Percentiles rank a stretch among this genome's conserved stretches.
phyloP scores from a whole-genome alignment of 2,797 vertebrate genomes.

The Presbytis comata region DNA sequence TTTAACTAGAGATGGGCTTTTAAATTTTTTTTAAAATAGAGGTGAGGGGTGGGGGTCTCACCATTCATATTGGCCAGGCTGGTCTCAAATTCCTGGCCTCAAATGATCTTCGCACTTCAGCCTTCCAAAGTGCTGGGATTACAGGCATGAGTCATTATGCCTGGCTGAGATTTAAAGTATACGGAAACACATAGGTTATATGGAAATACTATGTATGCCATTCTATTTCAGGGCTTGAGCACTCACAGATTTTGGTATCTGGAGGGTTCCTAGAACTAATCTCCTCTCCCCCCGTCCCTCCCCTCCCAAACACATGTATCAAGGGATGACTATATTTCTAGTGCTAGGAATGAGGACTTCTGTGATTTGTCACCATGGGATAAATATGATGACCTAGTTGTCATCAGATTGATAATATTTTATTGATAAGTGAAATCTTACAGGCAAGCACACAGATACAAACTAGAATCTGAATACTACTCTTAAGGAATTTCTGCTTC shows the following conservation, averaged over 20 bases:
- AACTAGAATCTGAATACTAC: background rate
- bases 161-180: background rate
- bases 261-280: background rate
- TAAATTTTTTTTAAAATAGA: no score
- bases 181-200: background rate
- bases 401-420: background rate
- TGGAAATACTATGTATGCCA: background rate
- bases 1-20: background rate
- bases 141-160: no score
- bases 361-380: background rate
- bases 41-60: no score
- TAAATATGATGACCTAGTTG: background rate
- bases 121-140: no score
- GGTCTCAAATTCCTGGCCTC: no score
- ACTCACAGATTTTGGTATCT: background rate
- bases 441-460: background rate
- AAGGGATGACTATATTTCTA: background rate
- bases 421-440: background rate
- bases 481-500: background rate
- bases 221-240: background rate
- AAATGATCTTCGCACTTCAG: no score
- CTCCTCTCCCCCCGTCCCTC: no score
- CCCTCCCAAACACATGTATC: background rate
- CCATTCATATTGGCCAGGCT: no score
- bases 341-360: background rate